Base-by-base conservation (phyloP, 2,888 invertebrate species). In the Girardia tigrina region DNA sequence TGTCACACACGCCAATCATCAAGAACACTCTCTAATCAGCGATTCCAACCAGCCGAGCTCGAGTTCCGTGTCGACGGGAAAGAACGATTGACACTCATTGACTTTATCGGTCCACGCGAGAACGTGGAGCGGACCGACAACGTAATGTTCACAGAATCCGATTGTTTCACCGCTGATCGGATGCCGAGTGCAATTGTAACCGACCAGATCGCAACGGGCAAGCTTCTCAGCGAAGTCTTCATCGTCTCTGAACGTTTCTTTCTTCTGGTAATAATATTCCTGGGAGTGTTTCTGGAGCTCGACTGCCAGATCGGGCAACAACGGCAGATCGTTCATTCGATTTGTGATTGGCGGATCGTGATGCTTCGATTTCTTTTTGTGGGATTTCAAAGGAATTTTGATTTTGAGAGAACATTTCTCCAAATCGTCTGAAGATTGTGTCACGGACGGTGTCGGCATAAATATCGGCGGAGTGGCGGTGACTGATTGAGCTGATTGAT, bases 11-110 rank as follows among this genome's bases (percentile, higher is more conserved):
- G 16, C 36, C 8, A n/a, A n/a, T 56, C n/a, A 56, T 56, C 56
- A 56, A 8, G 36, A 36, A 23, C 2, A 56, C 8, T 56, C 4
- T 20, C 56, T 23, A 56, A 56, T n/a, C 23, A 56, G 2, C 56
- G 56, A 56, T 16, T 56, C 56, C 6, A 56, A 23, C 56, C 56
- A 56, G n/a, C 20, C 56, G n/a, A 56, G 23, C 23, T 56, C 56
- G 56, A n/a, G 20, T 56, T 56, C 56, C 23, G 56, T 56, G 56
- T 56, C n/a, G 56, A 56, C 56, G n/a, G 56, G 56, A n/a, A 56
- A 56, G 56, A 56, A 56, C n/a, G 56, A 56, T 56, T n/a, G 56
- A 56, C 56, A 56, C 23, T 56, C 56, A 56, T 56, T 56, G 56
- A 56, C 56, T 12, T n/a, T 56, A 23, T 56, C 56, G 23, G 56